phyloP scores from a whole-genome alignment of 2,113 vertebrate species.

The Calypte anna region DNA sequence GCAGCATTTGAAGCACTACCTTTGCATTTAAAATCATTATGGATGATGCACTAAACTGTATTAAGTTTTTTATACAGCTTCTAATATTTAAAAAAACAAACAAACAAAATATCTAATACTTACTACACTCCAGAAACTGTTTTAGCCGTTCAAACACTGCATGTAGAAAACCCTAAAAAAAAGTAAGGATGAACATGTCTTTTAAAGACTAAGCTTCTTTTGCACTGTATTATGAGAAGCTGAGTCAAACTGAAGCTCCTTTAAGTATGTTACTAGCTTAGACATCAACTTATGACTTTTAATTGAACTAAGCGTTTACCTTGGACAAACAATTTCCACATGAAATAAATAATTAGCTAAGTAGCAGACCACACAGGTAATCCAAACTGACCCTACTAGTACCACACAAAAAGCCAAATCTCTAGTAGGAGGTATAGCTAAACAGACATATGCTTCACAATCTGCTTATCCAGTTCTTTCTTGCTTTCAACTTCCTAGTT shows the following conservation, averaged over 20 bases:
- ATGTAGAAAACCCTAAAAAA: conserved; percentile 89
- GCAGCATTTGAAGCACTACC: not conserved
- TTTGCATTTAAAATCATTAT: not conserved
- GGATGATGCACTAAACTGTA: not conserved
- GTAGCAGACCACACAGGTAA: not conserved
- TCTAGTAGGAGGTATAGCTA: not conserved
- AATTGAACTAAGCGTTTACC: not conserved
- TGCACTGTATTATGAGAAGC: not conserved
- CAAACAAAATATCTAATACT: conserved; percentile 72
- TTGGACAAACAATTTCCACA: not conserved
- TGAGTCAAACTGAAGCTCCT: not conserved
- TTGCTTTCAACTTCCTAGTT: not conserved
- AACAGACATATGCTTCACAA: not conserved
- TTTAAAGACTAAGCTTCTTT: not conserved
- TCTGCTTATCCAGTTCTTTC: not conserved
- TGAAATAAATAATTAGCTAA: not conserved
- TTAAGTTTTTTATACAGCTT: not conserved
- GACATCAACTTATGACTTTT: not conserved
- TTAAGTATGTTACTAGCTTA: not conserved
- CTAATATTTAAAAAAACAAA: not conserved
- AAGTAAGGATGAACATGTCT: not conserved
- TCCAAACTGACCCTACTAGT: not conserved
- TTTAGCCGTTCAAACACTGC: conserved; percentile 91
- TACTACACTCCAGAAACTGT: conserved; percentile 95
- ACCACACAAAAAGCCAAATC: not conserved